phyloP scores from a whole-genome alignment of 2,888 invertebrate species.

The Thera obeliscata region DNA sequence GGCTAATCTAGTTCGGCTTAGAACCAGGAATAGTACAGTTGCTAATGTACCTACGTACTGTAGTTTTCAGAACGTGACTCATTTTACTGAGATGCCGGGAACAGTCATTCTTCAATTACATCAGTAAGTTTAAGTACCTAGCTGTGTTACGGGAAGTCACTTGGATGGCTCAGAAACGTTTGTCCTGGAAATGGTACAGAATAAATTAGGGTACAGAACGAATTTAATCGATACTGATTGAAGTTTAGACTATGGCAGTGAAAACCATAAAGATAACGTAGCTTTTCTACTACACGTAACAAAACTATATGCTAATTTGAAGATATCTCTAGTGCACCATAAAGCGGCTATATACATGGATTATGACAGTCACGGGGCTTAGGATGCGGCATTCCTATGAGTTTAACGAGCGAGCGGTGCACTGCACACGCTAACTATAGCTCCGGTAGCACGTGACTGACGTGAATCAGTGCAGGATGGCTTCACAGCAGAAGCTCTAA shows the following conservation, averaged over 20 bases:
- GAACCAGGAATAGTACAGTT: conserved; percentile 1
- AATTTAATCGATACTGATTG: not conserved
- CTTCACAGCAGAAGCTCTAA: not conserved
- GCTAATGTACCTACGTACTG: not conserved
- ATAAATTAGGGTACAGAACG: too few species aligned
- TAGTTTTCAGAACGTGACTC: too few species aligned
- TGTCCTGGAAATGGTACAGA: too few species aligned
- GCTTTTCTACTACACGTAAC: too few species aligned
- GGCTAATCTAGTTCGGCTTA: conserved; percentile 4
- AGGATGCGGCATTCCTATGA: conserved; percentile 8
- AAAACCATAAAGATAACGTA: not conserved
- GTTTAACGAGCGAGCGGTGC: conserved; percentile 5
- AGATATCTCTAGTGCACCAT: not conserved
- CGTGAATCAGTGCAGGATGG: conserved; percentile 1
- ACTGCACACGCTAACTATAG: conserved; percentile 7
- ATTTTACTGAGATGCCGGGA: too few species aligned
- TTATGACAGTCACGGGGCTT: conserved; percentile 7
- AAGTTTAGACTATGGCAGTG: not conserved
- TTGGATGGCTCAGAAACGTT: not conserved
- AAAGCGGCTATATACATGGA: conserved; percentile 1
- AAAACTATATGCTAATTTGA: not conserved
- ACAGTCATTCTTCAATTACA: too few species aligned
- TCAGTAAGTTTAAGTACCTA: too few species aligned
- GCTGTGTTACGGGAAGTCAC: not conserved
- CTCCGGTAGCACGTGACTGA: not conserved